These are phyloP conservation scores for Leptoteleia sp. DNA, from an alignment of 1,140 invertebrate genomes.

Conservation along the genomic window DNA sequence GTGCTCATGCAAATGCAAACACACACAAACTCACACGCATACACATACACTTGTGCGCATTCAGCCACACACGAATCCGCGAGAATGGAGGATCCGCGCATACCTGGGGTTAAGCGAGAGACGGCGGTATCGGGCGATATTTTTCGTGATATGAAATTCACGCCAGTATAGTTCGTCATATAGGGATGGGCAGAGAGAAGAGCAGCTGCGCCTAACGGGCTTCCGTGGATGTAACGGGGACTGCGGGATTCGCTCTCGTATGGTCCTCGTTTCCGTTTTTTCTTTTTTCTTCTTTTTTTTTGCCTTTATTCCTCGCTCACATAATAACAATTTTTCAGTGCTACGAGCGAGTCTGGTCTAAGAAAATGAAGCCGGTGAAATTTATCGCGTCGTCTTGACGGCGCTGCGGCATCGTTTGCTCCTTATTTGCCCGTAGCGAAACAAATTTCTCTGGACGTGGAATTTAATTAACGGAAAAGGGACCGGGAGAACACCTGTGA, in stretches of 20 bases:
- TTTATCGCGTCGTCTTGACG: constrained; percentile 1
- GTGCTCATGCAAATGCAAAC: constrained; percentile 56
- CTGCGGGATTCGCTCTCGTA: constrained; percentile 34
- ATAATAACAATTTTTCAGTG: constrained; percentile 50
- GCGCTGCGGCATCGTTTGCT: neutral
- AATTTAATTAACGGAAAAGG: too few relatives aligned
- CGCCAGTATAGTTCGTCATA: constrained; percentile 69
- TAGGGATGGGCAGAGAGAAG: constrained; percentile 53
- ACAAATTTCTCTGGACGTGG: too few relatives aligned
- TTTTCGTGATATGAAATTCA: constrained; percentile 74
- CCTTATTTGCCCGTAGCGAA: too few relatives aligned
- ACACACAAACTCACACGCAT: constrained; percentile 16
- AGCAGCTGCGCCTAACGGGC: constrained; percentile 73
- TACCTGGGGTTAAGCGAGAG: constrained; percentile 53
- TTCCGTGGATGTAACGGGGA: constrained; percentile 50
- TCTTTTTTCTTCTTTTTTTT: constrained; percentile 14
- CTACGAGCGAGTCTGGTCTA: constrained; percentile 11
- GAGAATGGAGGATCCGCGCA: constrained; percentile 43
- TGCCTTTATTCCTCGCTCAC: constrained; percentile 2
- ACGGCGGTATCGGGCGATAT: constrained; percentile 68
- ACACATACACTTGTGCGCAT: too few relatives aligned
- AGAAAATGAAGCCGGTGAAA: constrained; percentile 19
- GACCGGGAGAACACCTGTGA: too few relatives aligned
- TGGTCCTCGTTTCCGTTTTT: constrained; percentile 3
- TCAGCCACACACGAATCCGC: constrained; percentile 21